Evolutionary conservation across 2,113 vertebrate genomes (phyloP).

Genomic region (Panthera uncia): DNA sequence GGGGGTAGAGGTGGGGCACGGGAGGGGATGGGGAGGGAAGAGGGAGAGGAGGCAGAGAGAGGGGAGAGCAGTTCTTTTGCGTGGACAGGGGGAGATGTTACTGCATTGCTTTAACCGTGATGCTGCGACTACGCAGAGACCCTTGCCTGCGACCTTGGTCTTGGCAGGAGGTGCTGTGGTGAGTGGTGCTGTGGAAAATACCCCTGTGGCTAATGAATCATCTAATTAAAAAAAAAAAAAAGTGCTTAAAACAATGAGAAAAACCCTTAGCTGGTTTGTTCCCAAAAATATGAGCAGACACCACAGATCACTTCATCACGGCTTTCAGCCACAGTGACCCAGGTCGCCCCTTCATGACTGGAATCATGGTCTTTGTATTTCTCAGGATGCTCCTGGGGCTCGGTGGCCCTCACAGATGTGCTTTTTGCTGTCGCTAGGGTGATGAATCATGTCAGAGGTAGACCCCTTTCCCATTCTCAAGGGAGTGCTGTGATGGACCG

Average conservation of each 20-base stretch:
- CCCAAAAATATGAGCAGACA: neutral
- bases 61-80: neutral
- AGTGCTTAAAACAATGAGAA: conserved; percentile 41
- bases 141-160: conserved; percentile 66
- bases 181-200: conserved; percentile 62
- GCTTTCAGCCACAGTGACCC: conserved; percentile 42
- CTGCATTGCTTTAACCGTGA: conserved; percentile 52
- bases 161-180: conserved; percentile 61
- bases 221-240: conserved; percentile 43
- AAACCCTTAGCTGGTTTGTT: neutral
- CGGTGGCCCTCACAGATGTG: neutral
- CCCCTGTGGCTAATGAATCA: conserved; percentile 67
- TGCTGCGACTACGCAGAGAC: conserved; percentile 54
- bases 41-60: neutral
- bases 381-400: neutral
- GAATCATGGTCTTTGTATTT: neutral
- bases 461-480: neutral
- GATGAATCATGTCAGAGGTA: neutral
- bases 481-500: neutral
- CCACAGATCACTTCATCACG: neutral
- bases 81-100: neutral
- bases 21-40: neutral
- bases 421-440: neutral
- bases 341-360: neutral
- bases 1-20: neutral